A percentile compares a stretch with the other conserved stretches of the same genome.
phyloP scores from a whole-genome alignment of 2,797 vertebrate species.

The Gephyroberyx darwinii region DNA sequence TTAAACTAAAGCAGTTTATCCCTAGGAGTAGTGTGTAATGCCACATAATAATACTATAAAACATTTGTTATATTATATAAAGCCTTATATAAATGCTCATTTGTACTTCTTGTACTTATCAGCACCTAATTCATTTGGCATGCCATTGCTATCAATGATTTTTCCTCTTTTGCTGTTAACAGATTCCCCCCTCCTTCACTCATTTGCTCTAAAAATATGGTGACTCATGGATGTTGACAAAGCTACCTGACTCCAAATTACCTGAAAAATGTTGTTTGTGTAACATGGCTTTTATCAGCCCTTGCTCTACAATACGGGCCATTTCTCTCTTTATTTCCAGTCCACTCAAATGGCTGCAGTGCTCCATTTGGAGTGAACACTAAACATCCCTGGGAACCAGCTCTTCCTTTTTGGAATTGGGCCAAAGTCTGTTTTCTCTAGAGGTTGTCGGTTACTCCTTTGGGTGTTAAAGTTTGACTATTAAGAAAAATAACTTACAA shows the following conservation, averaged over 20 bases:
- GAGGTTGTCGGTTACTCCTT: slow-evolving; percentile 17
- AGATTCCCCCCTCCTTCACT: no score
- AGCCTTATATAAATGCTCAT: no score
- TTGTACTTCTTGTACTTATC: no score
- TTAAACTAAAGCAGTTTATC: no score
- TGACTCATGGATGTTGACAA: background rate
- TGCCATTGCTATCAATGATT: no score
- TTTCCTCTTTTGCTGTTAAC: no score
- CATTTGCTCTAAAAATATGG: background rate
- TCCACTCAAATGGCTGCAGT: slow-evolving; percentile 2
- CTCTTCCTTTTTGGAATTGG: slow-evolving; percentile 49
- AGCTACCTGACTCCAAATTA: background rate
- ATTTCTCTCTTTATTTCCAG: slow-evolving; percentile 12
- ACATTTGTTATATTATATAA: no score
- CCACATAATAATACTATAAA: no score
- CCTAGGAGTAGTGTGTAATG: no score
- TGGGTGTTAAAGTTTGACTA: slow-evolving; percentile 21
- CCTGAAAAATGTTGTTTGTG: background rate
- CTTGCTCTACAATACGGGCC: background rate
- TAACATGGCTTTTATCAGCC: background rate
- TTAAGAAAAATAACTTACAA: slow-evolving; percentile 13
- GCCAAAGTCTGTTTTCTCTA: slow-evolving; percentile 55
- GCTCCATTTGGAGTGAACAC: slow-evolving; percentile 18
- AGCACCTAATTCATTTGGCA: no score
- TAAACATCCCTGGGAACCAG: slow-evolving; percentile 61